These are phyloP conservation scores for Porites lutea DNA, from an alignment of 64 coral and sea anemone genomes.

Conservation along the genomic window DNA sequence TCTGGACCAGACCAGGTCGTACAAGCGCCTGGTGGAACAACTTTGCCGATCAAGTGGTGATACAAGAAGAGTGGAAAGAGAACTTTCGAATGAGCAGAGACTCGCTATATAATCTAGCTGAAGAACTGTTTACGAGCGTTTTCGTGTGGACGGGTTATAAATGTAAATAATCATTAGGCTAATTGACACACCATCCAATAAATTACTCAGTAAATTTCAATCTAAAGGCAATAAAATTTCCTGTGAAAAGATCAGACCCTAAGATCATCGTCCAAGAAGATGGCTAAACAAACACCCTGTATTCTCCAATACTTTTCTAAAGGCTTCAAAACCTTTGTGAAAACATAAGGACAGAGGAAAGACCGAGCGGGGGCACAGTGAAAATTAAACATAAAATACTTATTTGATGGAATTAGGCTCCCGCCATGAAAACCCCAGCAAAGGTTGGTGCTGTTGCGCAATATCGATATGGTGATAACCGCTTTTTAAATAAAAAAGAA, in stretches of 20 bases:
- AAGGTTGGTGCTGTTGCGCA: constrained; percentile 49
- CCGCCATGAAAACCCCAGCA: constrained; percentile 60
- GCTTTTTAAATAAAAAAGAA: constrained; percentile 40
- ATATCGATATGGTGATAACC: constrained; percentile 40
- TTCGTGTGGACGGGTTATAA: too few relatives aligned
- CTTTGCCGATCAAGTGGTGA: too few relatives aligned
- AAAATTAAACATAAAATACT: constrained; percentile 39
- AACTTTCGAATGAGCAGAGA: too few relatives aligned
- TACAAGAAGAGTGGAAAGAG: too few relatives aligned
- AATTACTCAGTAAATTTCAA: background rate
- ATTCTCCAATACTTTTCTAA: constrained; percentile 68
- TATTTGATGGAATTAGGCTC: background rate
- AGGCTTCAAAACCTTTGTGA: constrained; percentile 67
- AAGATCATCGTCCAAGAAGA: constrained; percentile 34
- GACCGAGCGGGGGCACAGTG: constrained; percentile 30
- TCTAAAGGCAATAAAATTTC: too few relatives aligned
- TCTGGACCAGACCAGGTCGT: too few relatives aligned
- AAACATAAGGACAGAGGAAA: constrained; percentile 32
- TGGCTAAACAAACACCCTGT: constrained; percentile 48
- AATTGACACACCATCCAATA: constrained; percentile 39
- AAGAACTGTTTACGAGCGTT: too few relatives aligned
- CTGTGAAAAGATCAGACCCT: too few relatives aligned
- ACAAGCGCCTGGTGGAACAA: too few relatives aligned
- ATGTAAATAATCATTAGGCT: constrained; percentile 12
- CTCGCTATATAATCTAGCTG: too few relatives aligned